Percentiles rank a stretch among this genome's conserved stretches.
phyloP scores from a whole-genome alignment of 2,113 vertebrate species.

The Columba janthina region DNA sequence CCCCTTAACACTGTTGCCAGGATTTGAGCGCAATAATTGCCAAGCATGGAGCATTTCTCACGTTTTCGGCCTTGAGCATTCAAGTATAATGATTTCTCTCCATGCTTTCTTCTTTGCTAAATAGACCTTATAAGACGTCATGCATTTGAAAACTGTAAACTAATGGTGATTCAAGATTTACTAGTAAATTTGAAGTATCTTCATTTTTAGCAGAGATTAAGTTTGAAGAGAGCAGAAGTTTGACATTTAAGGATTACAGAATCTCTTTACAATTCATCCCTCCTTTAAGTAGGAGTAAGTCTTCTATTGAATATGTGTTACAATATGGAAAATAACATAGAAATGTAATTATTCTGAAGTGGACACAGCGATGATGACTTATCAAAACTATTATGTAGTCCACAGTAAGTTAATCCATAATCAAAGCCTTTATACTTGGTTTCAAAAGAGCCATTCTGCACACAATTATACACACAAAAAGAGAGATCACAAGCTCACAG shows the following conservation, averaged over 20 bases:
- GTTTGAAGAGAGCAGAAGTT: background rate
- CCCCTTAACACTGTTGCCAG: background rate
- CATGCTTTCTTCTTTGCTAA: background rate
- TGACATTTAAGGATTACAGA: background rate
- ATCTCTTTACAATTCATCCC: background rate
- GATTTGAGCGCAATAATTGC: slow-evolving; percentile 7
- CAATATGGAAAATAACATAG: background rate
- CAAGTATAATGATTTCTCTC: background rate
- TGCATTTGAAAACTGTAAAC: background rate
- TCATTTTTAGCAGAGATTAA: background rate
- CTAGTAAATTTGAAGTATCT: background rate
- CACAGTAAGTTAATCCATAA: background rate
- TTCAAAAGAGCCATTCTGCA: background rate
- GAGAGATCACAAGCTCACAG: background rate
- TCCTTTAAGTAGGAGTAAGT: background rate
- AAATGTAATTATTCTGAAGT: background rate
- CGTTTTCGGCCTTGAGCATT: background rate
- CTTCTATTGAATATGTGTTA: background rate
- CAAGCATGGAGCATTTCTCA: background rate
- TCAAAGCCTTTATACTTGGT: background rate
- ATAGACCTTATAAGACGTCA: background rate
- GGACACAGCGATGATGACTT: background rate
- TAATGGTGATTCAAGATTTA: background rate
- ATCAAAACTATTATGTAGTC: background rate
- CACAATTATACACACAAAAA: background rate